Base-by-base conservation (phyloP, 2,888 invertebrate species). In the Eupithecia centaureata region DNA sequence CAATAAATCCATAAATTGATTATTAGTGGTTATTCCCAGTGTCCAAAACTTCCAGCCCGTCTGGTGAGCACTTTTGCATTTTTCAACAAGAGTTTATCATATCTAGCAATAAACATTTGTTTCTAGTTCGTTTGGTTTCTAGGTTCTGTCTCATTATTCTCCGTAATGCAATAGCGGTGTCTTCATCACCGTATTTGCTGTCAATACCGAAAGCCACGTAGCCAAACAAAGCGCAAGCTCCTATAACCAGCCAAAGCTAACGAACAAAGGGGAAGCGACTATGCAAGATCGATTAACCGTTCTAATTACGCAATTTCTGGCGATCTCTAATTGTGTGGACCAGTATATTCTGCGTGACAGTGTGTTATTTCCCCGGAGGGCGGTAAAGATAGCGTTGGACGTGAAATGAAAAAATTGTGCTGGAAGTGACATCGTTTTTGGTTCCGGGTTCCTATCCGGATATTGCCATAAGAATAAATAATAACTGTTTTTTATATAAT, bases 261-360 rank as follows among this genome's bases (percentile, higher is more conserved):
- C 75, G 78, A 83, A 85, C 85, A 82, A 86, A 83, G 83, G 85
- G 85, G 77, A 78, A 79, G 79, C 82, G 79, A 78, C 81, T 84
- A 87, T 89, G 82, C 82, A 85, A 90, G 92, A 91, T 90, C 92
- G 90, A 92, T 91, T 90, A 92, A 90, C 89, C 86, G 83, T 76
- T 70, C 90, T 92, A 93, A 93, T 93, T 93, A 92, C 92, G 89
- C 91, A 92, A 92, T 92, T 91, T 91, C 91, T 90, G 90, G 89
- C 85, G 86, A 91, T 92, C 91, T 92, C 92, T 92, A 92, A 92
- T 92, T 92, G 92, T 89, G 86, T 82, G 86, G 85, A 82, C 85
- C 89, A 87, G 90, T 93, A 92, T 91, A 92, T 92, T 91, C 88
- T 84, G 88, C 86, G 89, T 92, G 92, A 92, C 93, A 91, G 91